phyloP scores from a whole-genome alignment of 2,113 vertebrate species.

The Limanda limanda region DNA sequence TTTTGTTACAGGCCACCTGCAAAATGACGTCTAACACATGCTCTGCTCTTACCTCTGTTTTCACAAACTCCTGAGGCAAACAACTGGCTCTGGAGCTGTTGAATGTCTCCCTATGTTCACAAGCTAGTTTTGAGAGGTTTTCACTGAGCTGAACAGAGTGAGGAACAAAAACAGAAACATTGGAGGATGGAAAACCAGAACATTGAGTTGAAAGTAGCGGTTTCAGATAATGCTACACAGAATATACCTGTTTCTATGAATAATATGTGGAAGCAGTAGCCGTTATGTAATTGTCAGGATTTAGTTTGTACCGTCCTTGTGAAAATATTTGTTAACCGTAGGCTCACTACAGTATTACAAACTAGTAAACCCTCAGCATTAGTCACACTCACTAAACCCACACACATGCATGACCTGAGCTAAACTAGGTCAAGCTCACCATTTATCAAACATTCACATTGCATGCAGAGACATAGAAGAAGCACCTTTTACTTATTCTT shows the following conservation, averaged over 20 bases:
- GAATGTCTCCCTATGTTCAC: constrained; percentile 2
- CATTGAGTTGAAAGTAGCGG: neutral
- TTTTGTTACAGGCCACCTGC: neutral
- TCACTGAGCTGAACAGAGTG: neutral
- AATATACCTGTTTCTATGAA: neutral
- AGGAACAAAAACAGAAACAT: neutral
- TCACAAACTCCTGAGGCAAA: neutral
- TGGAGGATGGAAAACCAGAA: neutral
- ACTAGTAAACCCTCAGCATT: constrained; percentile 21
- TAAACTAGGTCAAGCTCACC: constrained; percentile 12
- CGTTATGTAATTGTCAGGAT: constrained; percentile 2
- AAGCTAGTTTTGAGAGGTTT: neutral
- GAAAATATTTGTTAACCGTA: neutral
- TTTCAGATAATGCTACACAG: neutral
- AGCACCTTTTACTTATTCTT: neutral
- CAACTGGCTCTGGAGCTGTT: neutral
- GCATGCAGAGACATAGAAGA: neutral
- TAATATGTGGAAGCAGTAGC: neutral
- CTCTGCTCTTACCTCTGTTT: neutral
- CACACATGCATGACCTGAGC: constrained; percentile 14
- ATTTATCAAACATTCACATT: constrained; percentile 8
- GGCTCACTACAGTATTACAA: constrained; percentile 6
- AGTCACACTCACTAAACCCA: constrained; percentile 29
- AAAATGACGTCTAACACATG: neutral
- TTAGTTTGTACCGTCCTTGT: neutral